These are phyloP conservation scores for Cephus sareptanus DNA, from an alignment of 2,888 invertebrate species.

Conservation along the genomic window DNA sequence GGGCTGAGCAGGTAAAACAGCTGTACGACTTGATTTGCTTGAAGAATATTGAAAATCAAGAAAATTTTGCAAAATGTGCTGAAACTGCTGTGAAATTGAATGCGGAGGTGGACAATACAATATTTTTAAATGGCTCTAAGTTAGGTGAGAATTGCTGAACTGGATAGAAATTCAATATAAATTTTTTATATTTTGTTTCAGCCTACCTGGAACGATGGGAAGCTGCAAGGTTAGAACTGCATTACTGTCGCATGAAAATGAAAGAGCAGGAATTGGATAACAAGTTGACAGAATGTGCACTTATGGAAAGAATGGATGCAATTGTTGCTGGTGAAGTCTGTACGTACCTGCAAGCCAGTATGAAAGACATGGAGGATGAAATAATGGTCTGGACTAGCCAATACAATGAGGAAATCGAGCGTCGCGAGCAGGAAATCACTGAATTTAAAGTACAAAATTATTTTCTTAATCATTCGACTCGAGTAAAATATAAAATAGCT, in stretches of 20 bases:
- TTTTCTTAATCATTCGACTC: background rate
- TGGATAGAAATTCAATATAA: background rate
- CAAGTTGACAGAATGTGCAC: conserved; percentile 32
- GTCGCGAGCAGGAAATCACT: conserved; percentile 39
- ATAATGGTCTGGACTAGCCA: conserved; percentile 41
- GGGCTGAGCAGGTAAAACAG: conserved; percentile 38
- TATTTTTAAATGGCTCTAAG: conserved; percentile 35
- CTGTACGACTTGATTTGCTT: conserved; percentile 33
- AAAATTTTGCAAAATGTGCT: conserved; percentile 24
- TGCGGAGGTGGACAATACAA: conserved; percentile 36
- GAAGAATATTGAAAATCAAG: conserved; percentile 31
- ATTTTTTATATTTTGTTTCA: conserved; percentile 16
- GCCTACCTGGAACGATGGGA: conserved; percentile 50
- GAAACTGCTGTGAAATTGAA: conserved; percentile 32
- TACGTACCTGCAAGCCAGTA: conserved; percentile 33
- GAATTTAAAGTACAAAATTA: conserved; percentile 30
- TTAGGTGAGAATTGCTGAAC: conserved; percentile 30
- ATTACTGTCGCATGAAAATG: conserved; percentile 32
- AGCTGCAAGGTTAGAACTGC: conserved; percentile 44
- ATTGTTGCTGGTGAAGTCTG: conserved; percentile 38
- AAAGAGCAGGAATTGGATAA: conserved; percentile 36
- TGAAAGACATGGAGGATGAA: conserved; percentile 39
- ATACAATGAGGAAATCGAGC: conserved; percentile 45
- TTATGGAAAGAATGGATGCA: conserved; percentile 32
- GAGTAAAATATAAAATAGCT: background rate